Conservation (phyloP, 2,113 vertebrate genomes). For the Tilapia sparmanii region DNA sequence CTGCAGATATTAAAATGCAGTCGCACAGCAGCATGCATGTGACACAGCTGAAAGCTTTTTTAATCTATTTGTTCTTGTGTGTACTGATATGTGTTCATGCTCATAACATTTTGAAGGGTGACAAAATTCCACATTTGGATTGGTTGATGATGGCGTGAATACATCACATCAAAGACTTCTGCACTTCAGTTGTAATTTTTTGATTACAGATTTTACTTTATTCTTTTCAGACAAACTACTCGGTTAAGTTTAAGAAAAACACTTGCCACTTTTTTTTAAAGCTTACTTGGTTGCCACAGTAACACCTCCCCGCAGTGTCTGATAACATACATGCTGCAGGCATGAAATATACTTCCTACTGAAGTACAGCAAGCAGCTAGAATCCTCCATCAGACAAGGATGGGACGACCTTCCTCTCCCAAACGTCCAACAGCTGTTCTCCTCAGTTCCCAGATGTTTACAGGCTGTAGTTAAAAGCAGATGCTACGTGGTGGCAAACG, state of each 20-base stretch:
- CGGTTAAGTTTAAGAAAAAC: fast-evolving
- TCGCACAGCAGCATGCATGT: background rate
- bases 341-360: background rate
- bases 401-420: background rate
- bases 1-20: background rate
- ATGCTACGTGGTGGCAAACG: fast-evolving
- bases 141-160: background rate
- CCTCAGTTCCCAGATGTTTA: background rate
- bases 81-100: background rate
- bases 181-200: background rate
- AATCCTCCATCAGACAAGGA: fast-evolving
- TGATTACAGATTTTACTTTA: background rate
- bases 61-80: background rate
- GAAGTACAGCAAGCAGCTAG: background rate
- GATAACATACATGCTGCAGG: background rate
- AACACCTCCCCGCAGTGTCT: fast-evolving
- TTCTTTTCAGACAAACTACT: background rate
- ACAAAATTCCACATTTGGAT: background rate
- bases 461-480: background rate
- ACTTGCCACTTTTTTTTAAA: background rate
- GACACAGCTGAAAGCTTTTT: background rate
- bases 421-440: background rate
- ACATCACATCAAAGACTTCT: background rate
- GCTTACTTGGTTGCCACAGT: background rate
- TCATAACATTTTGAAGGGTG: background rate